Evolutionary conservation across 2,888 invertebrate species (phyloP).

Genomic region (Melieria omissa): DNA sequence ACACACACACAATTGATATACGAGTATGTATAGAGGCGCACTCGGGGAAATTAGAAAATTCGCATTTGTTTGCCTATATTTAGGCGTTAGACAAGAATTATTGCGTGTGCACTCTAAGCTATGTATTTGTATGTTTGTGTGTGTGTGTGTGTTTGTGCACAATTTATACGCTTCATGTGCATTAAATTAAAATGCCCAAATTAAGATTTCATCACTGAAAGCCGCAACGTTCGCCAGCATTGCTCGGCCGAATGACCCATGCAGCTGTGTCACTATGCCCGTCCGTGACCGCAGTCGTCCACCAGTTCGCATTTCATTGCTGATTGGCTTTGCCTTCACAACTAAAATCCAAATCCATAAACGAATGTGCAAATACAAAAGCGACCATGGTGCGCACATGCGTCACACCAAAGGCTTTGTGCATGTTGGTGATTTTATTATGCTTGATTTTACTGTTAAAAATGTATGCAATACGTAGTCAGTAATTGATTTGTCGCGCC

Average conservation of each 20-base stretch:
- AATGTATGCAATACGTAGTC: no score
- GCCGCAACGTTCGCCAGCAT: no score
- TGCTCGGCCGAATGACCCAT: background rate
- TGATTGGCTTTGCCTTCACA: no score
- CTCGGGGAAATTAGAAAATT: constrained; percentile 24
- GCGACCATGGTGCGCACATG: background rate
- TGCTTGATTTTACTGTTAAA: no score
- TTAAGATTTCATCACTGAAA: constrained; percentile 39
- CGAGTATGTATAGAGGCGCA: background rate
- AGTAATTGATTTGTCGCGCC: no score
- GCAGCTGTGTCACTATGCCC: constrained; percentile 14
- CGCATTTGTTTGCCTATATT: constrained; percentile 32
- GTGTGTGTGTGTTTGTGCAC: constrained; percentile 21
- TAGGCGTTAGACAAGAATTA: constrained; percentile 22
- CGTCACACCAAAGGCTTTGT: no score
- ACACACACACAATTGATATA: constrained; percentile 2
- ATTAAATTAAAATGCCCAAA: constrained; percentile 54
- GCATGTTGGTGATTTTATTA: no score
- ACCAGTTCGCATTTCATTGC: no score
- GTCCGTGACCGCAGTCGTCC: no score
- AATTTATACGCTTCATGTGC: constrained; percentile 44
- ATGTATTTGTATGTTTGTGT: no score
- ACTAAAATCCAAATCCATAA: no score
- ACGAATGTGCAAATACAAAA: background rate
- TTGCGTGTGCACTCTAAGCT: background rate